phyloP scores from a whole-genome alignment of 1,140 invertebrate genomes.

The Drosophila gunungcola region DNA sequence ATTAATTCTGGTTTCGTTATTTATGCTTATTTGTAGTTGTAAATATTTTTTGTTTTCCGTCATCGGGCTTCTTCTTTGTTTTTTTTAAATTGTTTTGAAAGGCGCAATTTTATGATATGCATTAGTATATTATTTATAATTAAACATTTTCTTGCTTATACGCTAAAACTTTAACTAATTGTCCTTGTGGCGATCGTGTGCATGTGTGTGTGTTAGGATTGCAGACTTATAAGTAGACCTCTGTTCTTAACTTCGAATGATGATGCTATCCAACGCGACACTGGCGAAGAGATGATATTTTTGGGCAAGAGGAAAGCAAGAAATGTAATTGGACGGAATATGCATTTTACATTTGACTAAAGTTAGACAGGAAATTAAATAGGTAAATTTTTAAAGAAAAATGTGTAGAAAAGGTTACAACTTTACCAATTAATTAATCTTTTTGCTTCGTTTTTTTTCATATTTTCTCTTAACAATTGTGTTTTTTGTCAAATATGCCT shows the following conservation, averaged over 20 bases:
- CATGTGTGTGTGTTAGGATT: constrained; percentile 35
- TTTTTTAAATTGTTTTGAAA: constrained; percentile 67
- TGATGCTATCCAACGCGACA: constrained; percentile 30
- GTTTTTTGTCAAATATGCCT: constrained; percentile 73
- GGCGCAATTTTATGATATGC: constrained; percentile 84
- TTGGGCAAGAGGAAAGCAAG: constrained; percentile 75
- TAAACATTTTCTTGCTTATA: constrained; percentile 48
- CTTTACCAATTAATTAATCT: constrained; percentile 50
- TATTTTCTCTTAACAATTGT: constrained; percentile 44
- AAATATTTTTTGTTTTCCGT: constrained; percentile 68
- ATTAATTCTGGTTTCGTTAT: constrained; percentile 48
- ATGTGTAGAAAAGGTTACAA: constrained; percentile 22
- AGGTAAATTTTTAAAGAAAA: constrained; percentile 32
- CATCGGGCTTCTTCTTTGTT: constrained; percentile 42
- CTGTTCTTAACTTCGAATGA: constrained; percentile 46
- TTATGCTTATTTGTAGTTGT: constrained; percentile 71
- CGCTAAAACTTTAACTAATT: constrained; percentile 58
- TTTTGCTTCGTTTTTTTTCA: constrained; percentile 34
- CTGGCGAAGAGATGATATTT: constrained; percentile 30
- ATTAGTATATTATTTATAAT: constrained; percentile 80
- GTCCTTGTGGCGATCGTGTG: constrained; percentile 38
- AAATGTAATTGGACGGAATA: constrained; percentile 83
- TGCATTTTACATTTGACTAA: constrained; percentile 76
- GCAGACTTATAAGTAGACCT: constrained; percentile 54
- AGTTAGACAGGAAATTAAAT: constrained; percentile 58